Conservation (phyloP, 2,888 invertebrate genomes). For the Chaetogeoica ovagalla region DNA sequence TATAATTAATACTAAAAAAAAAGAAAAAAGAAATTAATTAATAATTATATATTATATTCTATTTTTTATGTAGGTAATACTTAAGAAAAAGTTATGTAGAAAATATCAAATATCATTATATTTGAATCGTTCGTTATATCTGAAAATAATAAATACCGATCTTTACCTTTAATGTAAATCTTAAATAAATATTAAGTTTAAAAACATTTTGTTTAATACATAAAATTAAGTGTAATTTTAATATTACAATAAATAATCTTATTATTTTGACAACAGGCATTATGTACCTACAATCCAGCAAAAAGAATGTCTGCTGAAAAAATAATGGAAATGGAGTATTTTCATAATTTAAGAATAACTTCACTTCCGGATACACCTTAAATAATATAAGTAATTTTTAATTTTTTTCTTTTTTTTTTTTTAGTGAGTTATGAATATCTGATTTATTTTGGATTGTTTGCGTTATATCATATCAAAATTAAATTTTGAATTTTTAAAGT, state of each 20-base stretch:
- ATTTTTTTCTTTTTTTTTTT: background rate
- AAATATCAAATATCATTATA: background rate
- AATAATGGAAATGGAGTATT: conserved; percentile 50
- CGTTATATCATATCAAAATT: conserved; percentile 30
- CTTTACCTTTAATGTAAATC: conserved; percentile 2
- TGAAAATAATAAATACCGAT: background rate
- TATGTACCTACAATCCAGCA: conserved; percentile 49
- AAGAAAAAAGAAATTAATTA: background rate
- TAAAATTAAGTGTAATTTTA: background rate
- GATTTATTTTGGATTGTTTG: conserved; percentile 35
- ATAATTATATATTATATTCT: conserved; percentile 1
- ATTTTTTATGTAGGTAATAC: background rate
- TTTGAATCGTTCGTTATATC: background rate
- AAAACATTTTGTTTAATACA: background rate
- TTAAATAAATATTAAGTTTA: background rate
- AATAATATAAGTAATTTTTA: conserved; percentile 19
- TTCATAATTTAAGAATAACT: conserved; percentile 36
- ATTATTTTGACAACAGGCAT: conserved; percentile 35
- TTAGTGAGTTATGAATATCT: conserved; percentile 49
- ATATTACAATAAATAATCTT: background rate
- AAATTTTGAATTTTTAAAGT: conserved; percentile 38
- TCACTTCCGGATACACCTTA: conserved; percentile 48
- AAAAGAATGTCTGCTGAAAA: conserved; percentile 48
- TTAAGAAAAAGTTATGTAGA: background rate
- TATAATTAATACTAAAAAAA: too few species aligned